phyloP scores from a whole-genome alignment of 2,888 invertebrate genomes.

The Nomada goodeniana region DNA sequence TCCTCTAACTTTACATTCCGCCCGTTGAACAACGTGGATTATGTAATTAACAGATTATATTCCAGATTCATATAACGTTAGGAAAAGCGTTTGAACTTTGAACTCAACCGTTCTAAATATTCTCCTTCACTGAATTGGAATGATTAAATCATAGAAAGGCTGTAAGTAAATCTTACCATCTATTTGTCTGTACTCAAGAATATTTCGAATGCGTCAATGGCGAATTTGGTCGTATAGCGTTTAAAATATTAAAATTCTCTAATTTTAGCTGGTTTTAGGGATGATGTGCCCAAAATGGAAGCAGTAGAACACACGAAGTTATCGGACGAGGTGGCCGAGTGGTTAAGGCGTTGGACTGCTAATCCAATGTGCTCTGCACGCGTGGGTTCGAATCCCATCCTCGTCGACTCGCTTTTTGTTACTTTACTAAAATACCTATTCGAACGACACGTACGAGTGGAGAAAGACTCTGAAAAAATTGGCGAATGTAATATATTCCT shows the following conservation, averaged over 20 bases:
- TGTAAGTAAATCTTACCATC: conserved; percentile 5
- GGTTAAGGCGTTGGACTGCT: conserved; percentile 85
- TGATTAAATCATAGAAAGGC: conserved; percentile 48
- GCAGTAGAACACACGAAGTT: background rate
- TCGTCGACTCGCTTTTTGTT: conserved; percentile 76
- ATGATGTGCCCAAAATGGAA: background rate
- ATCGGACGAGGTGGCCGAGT: conserved; percentile 83
- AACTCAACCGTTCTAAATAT: conserved; percentile 55
- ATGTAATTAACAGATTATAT: conserved; percentile 30
- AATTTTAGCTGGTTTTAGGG: background rate
- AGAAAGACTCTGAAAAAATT: conserved; percentile 9
- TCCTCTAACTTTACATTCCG: background rate
- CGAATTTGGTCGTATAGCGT: too few species aligned
- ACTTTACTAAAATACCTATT: background rate
- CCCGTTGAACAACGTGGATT: conserved; percentile 6
- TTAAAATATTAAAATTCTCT: background rate
- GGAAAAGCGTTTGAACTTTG: background rate
- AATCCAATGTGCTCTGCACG: conserved; percentile 85
- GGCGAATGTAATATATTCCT: background rate
- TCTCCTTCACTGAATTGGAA: conserved; percentile 64
- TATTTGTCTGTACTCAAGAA: background rate
- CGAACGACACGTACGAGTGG: background rate
- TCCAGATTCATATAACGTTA: conserved; percentile 8
- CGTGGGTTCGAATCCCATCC: conserved; percentile 85
- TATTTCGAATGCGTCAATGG: background rate